A percentile compares a stretch with the other conserved stretches of the same genome.
phyloP scores from a whole-genome alignment of 2,888 invertebrate genomes.

The Drosophila cognata region DNA sequence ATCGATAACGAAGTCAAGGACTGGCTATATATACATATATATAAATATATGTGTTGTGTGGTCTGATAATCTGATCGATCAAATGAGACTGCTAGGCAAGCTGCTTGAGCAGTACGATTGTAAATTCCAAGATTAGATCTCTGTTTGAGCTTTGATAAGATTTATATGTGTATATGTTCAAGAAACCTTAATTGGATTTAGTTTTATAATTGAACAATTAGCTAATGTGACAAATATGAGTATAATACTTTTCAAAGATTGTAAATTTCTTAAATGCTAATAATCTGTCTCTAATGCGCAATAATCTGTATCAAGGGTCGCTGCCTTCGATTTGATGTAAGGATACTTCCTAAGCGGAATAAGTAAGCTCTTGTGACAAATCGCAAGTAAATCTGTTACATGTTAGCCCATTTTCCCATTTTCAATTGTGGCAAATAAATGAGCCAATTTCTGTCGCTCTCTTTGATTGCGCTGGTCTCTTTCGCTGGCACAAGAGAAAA shows the following conservation, averaged over 20 bases:
- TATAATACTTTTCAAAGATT: neutral
- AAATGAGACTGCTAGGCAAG: neutral
- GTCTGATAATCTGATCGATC: slow-evolving; percentile 20
- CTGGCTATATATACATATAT: neutral
- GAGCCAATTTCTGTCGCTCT: neutral
- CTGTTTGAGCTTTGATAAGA: slow-evolving; percentile 6
- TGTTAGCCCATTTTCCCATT: neutral
- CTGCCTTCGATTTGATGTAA: neutral
- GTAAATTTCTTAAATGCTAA: neutral
- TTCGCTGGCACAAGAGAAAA: slow-evolving; percentile 35
- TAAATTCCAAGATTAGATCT: slow-evolving; percentile 37
- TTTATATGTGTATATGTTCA: slow-evolving; percentile 4
- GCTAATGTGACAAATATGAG: neutral
- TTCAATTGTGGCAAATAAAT: slow-evolving; percentile 2
- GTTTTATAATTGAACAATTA: neutral
- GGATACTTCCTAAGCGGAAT: neutral
- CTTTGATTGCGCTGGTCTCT: slow-evolving; percentile 17
- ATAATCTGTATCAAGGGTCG: neutral
- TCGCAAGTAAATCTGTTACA: neutral
- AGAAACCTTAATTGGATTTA: neutral
- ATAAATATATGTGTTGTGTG: neutral
- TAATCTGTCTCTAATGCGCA: neutral
- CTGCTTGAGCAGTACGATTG: neutral
- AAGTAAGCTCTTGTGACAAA: neutral
- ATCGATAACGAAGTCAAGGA: slow-evolving; percentile 11